Evolutionary conservation across 2,888 invertebrate species (phyloP).

Genomic region (Linnaemya vulpina): DNA sequence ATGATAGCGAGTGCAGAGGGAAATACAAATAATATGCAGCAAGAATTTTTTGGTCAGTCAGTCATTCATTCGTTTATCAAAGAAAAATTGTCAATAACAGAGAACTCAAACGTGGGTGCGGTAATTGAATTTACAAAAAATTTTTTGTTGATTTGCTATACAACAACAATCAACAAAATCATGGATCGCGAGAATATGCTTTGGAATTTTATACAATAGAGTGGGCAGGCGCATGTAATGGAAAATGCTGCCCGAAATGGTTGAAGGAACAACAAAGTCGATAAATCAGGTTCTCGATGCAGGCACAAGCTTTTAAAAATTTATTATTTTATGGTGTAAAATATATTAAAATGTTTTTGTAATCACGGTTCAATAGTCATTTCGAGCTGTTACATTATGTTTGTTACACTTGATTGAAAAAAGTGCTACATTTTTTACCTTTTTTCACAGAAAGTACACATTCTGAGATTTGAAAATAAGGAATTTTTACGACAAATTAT

Average conservation of each 20-base stretch:
- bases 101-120: constrained; percentile 50
- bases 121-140: constrained; percentile 66
- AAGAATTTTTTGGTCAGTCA: constrained; percentile 14
- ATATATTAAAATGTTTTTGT: no score
- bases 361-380: no score
- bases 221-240: no score
- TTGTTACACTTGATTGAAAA: no score
- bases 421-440: no score
- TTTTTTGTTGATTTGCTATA: constrained; percentile 49
- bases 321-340: no score
- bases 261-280: constrained; percentile 1
- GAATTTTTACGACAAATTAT: no score
- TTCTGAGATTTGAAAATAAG: no score
- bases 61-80: constrained; percentile 26
- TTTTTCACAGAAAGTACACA: no score
- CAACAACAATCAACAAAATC: constrained; percentile 19
- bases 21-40: neutral
- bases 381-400: no score
- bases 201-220: neutral
- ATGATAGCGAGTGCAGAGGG: neutral
- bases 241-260: no score
- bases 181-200: neutral
- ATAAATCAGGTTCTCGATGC: constrained; percentile 8
- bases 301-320: neutral
- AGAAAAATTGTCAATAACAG: constrained; percentile 65